A percentile compares a stretch with the other conserved stretches of the same genome.
Evolutionary conservation across 1,140 invertebrate genomes (phyloP).

Genomic region (Drosophila micromelanica): DNA sequence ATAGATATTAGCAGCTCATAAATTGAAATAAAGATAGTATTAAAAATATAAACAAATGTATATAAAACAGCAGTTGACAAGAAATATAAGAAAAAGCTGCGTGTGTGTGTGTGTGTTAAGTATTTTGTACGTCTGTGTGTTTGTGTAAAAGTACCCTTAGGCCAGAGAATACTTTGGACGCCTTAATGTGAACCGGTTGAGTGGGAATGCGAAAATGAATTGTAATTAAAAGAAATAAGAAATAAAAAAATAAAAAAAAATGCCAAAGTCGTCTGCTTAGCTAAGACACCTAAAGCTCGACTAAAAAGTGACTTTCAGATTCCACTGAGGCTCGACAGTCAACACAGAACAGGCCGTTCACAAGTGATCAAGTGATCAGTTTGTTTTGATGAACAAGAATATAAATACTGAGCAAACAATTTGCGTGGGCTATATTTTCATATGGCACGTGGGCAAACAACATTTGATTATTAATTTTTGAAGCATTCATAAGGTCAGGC

Average conservation of each 20-base stretch:
- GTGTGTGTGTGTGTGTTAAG: too few species aligned
- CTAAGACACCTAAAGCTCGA: slow-evolving; percentile 12
- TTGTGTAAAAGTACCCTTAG: slow-evolving; percentile 24
- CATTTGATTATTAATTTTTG: slow-evolving; percentile 33
- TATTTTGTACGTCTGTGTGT: not conserved
- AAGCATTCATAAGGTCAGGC: slow-evolving; percentile 21
- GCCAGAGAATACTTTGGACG: slow-evolving; percentile 16
- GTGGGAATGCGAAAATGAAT: slow-evolving; percentile 23
- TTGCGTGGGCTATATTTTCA: slow-evolving; percentile 8
- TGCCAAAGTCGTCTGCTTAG: slow-evolving; percentile 26
- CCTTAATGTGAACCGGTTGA: slow-evolving; percentile 63
- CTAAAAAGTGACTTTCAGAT: slow-evolving; percentile 20
- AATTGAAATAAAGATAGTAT: slow-evolving; percentile 30
- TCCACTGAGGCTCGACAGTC: not conserved
- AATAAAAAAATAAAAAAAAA: slow-evolving; percentile 19
- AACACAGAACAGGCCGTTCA: slow-evolving; percentile 5
- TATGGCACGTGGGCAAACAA: slow-evolving; percentile 15
- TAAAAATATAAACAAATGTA: slow-evolving; percentile 32
- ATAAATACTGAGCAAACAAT: slow-evolving; percentile 9
- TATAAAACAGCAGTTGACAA: slow-evolving; percentile 19
- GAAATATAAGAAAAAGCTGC: not conserved
- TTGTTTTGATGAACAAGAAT: slow-evolving; percentile 9
- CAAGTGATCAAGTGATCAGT: slow-evolving; percentile 11
- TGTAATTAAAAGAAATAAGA: slow-evolving; percentile 59
- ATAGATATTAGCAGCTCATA: slow-evolving; percentile 64